Evolutionary conservation across 2,113 vertebrate species (phyloP).

Genomic region (Monarcha castaneiventris): DNA sequence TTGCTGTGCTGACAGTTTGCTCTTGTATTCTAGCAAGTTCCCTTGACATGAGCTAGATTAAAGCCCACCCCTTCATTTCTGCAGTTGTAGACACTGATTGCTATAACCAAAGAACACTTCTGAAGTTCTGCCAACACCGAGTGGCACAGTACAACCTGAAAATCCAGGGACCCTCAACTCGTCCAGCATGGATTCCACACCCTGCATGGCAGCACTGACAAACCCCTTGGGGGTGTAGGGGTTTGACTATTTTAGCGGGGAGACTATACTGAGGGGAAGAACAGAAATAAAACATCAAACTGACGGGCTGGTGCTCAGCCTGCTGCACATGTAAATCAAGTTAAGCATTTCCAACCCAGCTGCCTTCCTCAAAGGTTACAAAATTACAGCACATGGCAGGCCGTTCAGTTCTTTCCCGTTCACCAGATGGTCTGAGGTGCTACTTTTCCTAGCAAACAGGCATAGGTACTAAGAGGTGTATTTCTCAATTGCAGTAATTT

Average conservation of each 20-base stretch:
- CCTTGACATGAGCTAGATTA: background rate
- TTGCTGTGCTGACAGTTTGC: background rate
- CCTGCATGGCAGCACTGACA: background rate
- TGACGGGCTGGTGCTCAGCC: background rate
- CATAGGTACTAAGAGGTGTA: background rate
- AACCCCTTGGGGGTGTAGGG: background rate
- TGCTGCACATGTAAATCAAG: background rate
- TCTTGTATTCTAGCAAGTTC: background rate
- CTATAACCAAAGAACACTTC: background rate
- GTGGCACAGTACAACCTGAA: background rate
- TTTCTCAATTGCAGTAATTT: background rate
- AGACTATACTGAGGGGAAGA: no score
- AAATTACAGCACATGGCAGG: background rate
- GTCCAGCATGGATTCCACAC: background rate
- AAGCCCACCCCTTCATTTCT: background rate
- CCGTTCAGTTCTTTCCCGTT: background rate
- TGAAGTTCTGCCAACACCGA: background rate
- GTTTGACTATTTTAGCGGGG: background rate
- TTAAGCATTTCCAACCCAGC: background rate
- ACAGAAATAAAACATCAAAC: background rate
- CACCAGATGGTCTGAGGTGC: background rate
- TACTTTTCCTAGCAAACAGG: background rate
- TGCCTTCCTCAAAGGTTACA: slow-evolving; percentile 2
- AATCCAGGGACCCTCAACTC: background rate
- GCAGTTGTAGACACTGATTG: background rate